Percentiles rank a stretch among this genome's conserved stretches.
These are phyloP conservation scores for Prolemur simus DNA, from an alignment of 2,113 vertebrate genomes.

Conservation along the genomic window DNA sequence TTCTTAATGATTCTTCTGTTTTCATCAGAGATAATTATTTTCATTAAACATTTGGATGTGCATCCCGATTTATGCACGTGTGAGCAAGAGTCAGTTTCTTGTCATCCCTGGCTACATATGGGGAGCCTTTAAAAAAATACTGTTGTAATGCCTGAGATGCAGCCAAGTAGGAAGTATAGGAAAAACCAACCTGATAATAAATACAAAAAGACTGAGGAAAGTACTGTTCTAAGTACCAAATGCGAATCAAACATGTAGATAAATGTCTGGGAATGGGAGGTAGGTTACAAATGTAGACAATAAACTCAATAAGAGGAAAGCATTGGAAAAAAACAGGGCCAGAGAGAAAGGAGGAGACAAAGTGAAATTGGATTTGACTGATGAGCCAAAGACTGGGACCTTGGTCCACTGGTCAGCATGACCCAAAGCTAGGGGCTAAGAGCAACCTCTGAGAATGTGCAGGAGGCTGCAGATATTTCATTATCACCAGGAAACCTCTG, in stretches of 20 bases:
- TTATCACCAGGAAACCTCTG: background rate
- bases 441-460: background rate
- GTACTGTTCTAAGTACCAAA: background rate
- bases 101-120: background rate
- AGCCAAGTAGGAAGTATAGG: background rate
- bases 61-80: background rate
- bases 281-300: background rate
- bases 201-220: background rate
- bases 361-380: background rate
- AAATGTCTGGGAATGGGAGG: background rate
- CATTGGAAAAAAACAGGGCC: background rate
- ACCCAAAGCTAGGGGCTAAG: background rate
- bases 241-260: background rate
- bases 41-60: background rate
- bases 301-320: background rate
- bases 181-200: background rate
- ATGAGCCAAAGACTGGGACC: background rate
- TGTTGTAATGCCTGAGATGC: background rate
- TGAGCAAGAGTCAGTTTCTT: background rate
- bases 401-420: background rate
- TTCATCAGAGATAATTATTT: constrained; percentile 16
- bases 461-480: background rate
- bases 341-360: background rate
- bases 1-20: background rate
- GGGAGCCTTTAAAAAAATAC: background rate